phyloP scores from a whole-genome alignment of 2,797 vertebrate genomes.

The Sus cebifrons region DNA sequence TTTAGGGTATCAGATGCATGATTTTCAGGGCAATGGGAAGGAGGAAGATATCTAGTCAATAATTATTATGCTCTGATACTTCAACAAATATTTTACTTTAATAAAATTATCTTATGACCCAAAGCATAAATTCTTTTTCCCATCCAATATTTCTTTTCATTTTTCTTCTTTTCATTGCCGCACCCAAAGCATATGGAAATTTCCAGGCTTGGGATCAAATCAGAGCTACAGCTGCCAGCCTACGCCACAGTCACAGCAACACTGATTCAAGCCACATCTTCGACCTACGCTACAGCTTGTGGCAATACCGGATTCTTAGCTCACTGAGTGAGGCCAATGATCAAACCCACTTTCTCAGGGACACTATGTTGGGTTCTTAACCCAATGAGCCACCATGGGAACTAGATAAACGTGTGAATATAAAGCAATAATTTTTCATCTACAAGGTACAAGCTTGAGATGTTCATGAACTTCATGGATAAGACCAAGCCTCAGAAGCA shows the following conservation, averaged over 20 bases:
- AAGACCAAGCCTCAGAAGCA: neutral
- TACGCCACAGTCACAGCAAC: too few relatives aligned
- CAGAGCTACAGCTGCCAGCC: too few relatives aligned
- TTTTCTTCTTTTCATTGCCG: too few relatives aligned
- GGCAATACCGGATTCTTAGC: too few relatives aligned
- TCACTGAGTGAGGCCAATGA: too few relatives aligned
- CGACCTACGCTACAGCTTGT: too few relatives aligned
- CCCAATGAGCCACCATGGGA: neutral
- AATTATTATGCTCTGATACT: neutral
- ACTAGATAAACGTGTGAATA: neutral
- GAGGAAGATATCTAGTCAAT: neutral
- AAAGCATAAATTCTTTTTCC: conserved; percentile 18
- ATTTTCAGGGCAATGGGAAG: neutral
- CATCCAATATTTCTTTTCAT: neutral
- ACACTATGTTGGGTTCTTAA: too few relatives aligned
- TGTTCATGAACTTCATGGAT: neutral
- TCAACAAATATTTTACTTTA: conserved; percentile 21
- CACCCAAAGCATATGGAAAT: too few relatives aligned
- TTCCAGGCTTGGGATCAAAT: too few relatives aligned
- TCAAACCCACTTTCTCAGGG: too few relatives aligned
- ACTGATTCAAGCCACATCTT: too few relatives aligned
- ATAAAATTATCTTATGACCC: neutral
- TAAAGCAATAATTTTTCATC: neutral
- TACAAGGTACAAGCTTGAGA: conserved; percentile 1
- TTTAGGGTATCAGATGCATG: neutral